Evolutionary conservation across 2,888 invertebrate species (phyloP).

Genomic region (Polydesmus complanatus): DNA sequence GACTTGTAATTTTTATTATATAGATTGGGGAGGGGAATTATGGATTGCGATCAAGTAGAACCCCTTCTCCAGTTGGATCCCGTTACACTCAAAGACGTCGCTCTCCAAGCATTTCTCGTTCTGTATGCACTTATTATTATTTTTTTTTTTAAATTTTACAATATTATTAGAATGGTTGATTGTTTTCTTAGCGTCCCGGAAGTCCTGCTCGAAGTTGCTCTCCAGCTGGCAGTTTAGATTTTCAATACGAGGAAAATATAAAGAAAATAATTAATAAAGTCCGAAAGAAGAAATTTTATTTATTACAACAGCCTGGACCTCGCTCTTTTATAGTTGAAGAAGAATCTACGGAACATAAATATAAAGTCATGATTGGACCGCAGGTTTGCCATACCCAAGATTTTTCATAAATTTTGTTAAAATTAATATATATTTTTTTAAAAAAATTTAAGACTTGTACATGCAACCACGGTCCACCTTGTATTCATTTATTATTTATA

Average conservation of each 20-base stretch:
- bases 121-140: background rate
- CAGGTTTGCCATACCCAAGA: conserved; percentile 27
- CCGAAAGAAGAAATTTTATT: conserved; percentile 32
- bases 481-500: conserved; percentile 36
- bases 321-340: conserved; percentile 35
- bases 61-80: conserved; percentile 6
- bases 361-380: conserved; percentile 35
- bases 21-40: background rate
- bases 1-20: background rate
- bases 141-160: background rate
- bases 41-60: background rate
- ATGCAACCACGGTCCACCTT: conserved; percentile 34
- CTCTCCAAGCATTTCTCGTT: conserved; percentile 12
- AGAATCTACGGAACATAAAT: conserved; percentile 36
- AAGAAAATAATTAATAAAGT: conserved; percentile 24
- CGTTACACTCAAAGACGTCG: conserved; percentile 8
- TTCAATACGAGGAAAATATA: conserved; percentile 20
- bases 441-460: conserved; percentile 31
- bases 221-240: conserved; percentile 13
- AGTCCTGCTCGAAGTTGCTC: conserved; percentile 13
- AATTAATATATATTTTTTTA: background rate
- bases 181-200: conserved; percentile 11
- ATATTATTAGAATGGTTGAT: background rate
- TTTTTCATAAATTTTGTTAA: background rate
- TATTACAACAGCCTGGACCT: conserved; percentile 36